Evolutionary conservation across 2,888 invertebrate species (phyloP).

Genomic region (Linnaemya tessellans): DNA sequence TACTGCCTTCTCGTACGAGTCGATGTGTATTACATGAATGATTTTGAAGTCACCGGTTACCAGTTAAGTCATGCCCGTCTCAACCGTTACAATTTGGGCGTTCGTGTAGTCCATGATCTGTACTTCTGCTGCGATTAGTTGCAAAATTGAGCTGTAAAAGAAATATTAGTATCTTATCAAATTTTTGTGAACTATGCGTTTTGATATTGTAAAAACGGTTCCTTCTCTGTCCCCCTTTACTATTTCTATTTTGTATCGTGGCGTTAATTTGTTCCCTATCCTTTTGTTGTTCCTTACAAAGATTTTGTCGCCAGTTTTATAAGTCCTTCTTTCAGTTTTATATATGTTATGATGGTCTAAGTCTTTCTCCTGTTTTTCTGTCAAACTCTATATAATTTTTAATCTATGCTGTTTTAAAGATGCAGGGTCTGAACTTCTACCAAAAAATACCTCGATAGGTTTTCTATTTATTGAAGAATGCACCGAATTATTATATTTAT

Average conservation of each 20-base stretch:
- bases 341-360: constrained; percentile 3
- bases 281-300: constrained; percentile 16
- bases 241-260: constrained; percentile 19
- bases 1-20: constrained; percentile 7
- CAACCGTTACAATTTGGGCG: constrained; percentile 31
- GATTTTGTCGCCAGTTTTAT: background rate
- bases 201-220: background rate
- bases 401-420: constrained; percentile 16
- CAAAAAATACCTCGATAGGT: constrained; percentile 58
- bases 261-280: constrained; percentile 35
- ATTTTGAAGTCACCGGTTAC: constrained; percentile 16
- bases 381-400: constrained; percentile 6
- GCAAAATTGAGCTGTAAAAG: background rate
- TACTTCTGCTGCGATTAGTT: background rate
- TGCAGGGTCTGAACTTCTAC: constrained; percentile 11
- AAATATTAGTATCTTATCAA: constrained; percentile 12
- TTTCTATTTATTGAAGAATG: constrained; percentile 56
- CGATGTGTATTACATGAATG: constrained; percentile 10
- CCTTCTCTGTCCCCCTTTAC: constrained; percentile 22
- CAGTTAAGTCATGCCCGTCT: constrained; percentile 6
- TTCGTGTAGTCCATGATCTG: constrained; percentile 31
- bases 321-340: background rate
- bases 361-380: constrained; percentile 6
- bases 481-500: constrained; percentile 61
- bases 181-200: constrained; percentile 19